These are phyloP conservation scores for Pleuronectes platessa DNA, from an alignment of 2,113 vertebrate species.

Conservation along the genomic window DNA sequence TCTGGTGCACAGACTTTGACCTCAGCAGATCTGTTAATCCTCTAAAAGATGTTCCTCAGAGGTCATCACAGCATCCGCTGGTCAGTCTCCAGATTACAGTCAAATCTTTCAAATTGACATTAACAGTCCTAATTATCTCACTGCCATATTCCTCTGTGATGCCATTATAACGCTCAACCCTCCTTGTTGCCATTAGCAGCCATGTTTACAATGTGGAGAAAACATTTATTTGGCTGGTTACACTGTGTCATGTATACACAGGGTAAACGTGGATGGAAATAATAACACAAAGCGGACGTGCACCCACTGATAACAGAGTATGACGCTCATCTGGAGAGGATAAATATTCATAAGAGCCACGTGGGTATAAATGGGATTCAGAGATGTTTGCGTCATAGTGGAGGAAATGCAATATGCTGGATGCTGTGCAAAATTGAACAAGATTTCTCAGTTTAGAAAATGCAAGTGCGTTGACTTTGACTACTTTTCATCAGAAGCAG, in stretches of 20 bases:
- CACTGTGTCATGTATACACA: constrained; percentile 33
- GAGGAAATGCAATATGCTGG: constrained; percentile 16
- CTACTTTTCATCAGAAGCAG: constrained; percentile 39
- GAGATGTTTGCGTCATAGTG: constrained; percentile 10
- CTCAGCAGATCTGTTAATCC: constrained; percentile 5
- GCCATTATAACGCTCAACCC: background rate
- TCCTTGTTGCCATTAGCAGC: constrained; percentile 12
- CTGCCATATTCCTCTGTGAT: background rate
- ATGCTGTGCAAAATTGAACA: background rate
- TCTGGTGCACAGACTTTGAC: constrained; percentile 15
- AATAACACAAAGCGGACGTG: constrained; percentile 3
- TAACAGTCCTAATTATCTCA: background rate
- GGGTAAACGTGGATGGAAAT: constrained; percentile 53
- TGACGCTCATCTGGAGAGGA: constrained; percentile 26
- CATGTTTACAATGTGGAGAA: constrained; percentile 34
- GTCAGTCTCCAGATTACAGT: background rate
- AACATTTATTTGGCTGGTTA: constrained; percentile 56
- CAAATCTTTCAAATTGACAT: background rate
- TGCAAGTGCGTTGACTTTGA: constrained; percentile 11
- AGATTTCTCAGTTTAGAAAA: constrained; percentile 11
- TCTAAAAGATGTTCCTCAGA: background rate
- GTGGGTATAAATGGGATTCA: constrained; percentile 31
- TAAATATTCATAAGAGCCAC: constrained; percentile 39
- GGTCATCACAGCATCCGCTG: background rate
- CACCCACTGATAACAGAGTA: constrained; percentile 32